A percentile compares a stretch with the other conserved stretches of the same genome.
These are phyloP conservation scores for Leptinotarsa defecta DNA, from an alignment of 1,140 invertebrate genomes.

Conservation along the genomic window DNA sequence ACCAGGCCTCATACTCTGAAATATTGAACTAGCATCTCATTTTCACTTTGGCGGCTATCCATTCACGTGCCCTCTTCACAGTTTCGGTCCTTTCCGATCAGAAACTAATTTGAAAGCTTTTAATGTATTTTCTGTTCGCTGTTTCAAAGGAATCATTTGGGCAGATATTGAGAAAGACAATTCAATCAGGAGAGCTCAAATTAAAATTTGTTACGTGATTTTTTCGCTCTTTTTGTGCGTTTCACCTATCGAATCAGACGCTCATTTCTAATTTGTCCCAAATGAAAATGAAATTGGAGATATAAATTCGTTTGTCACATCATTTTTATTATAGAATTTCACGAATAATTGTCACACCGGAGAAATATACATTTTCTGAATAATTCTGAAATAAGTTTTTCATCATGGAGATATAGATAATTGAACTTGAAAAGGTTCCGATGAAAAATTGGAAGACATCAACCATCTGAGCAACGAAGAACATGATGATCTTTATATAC, in stretches of 20 bases:
- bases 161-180: not conserved
- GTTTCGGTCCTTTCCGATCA: not conserved
- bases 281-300: not conserved
- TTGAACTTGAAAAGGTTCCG: no score
- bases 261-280: not conserved
- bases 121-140: not conserved
- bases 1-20: not conserved
- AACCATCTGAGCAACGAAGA: no score
- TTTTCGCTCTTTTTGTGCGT: not conserved
- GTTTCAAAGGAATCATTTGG: not conserved
- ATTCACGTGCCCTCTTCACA: not conserved
- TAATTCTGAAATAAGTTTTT: no score
- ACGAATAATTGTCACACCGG: no score
- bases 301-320: no score
- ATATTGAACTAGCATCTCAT: not conserved
- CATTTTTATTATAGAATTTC: no score
- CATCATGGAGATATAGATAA: no score
- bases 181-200: not conserved
- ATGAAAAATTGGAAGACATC: no score
- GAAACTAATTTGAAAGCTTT: not conserved
- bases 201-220: constrained; percentile 4
- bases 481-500: no score
- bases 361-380: no score
- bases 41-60: not conserved
- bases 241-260: not conserved